Conservation (phyloP, 1,140 invertebrate species). For the Brachionus calyciflorus region DNA sequence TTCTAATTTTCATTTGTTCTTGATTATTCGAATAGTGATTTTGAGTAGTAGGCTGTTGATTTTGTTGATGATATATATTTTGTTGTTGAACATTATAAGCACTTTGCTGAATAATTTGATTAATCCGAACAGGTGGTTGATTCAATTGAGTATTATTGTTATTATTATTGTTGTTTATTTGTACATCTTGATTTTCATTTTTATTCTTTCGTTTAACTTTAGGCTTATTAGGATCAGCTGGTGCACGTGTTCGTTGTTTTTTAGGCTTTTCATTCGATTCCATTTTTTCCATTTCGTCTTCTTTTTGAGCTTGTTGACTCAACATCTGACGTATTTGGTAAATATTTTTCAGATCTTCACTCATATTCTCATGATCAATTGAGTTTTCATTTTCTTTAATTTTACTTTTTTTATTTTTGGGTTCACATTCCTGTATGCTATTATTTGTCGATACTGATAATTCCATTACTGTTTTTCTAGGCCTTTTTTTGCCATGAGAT, state of each 20-base stretch:
- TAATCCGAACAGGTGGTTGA: neutral
- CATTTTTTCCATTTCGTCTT: neutral
- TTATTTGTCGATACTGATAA: neutral
- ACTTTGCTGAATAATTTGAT: constrained; percentile 10
- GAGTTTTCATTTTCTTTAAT: neutral
- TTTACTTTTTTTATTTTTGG: neutral
- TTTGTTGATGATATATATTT: neutral
- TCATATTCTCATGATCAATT: constrained; percentile 34
- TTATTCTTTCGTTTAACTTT: neutral
- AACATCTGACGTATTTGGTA: constrained; percentile 27
- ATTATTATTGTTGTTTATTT: neutral
- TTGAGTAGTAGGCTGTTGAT: neutral
- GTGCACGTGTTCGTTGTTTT: neutral
- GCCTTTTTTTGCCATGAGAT: neutral
- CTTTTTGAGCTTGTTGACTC: constrained; percentile 11
- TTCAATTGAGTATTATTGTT: neutral
- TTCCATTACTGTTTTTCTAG: constrained; percentile 25
- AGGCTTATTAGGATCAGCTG: constrained; percentile 1
- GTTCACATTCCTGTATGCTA: neutral
- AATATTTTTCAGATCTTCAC: constrained; percentile 12
- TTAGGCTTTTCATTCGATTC: neutral
- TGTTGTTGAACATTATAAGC: neutral
- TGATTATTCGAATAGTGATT: neutral
- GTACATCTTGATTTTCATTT: neutral
- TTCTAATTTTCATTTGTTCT: constrained; percentile 30